phyloP scores from a whole-genome alignment of 92 coral and sea anemone species.

The Galaxea fascicularis region DNA sequence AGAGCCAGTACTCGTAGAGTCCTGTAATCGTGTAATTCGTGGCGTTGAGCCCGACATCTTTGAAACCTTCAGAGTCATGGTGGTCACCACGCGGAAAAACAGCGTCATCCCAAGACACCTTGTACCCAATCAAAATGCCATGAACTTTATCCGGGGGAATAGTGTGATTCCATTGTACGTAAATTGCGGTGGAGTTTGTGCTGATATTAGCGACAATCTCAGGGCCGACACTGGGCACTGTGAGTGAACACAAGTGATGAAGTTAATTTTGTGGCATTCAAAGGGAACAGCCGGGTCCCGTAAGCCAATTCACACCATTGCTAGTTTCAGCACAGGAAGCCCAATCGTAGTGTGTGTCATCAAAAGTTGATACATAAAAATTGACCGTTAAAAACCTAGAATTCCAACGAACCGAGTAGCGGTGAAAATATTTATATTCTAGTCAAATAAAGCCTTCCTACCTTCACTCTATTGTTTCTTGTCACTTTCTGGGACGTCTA shows the following conservation, averaged over 20 bases:
- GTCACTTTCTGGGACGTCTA: no score
- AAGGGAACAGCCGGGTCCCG: no score
- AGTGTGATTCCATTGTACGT: slow-evolving; percentile 66
- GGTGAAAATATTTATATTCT: no score
- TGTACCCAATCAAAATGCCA: slow-evolving; percentile 66
- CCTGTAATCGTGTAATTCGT: slow-evolving; percentile 53
- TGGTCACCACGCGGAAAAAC: neutral
- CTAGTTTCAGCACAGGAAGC: no score
- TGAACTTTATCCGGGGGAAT: slow-evolving; percentile 48
- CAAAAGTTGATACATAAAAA: no score
- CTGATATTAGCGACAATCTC: slow-evolving; percentile 30
- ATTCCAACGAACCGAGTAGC: no score
- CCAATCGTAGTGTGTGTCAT: no score
- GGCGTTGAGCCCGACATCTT: slow-evolving; percentile 39
- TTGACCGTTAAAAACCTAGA: no score
- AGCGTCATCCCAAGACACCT: slow-evolving; percentile 44
- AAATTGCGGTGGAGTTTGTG: slow-evolving; percentile 63
- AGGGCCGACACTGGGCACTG: slow-evolving; percentile 71
- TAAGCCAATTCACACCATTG: no score
- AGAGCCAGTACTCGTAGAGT: slow-evolving; percentile 50
- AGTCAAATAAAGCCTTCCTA: no score
- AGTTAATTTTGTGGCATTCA: neutral
- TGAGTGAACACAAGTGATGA: neutral
- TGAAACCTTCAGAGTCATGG: neutral
- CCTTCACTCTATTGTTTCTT: no score